Percentiles rank a stretch among this genome's conserved stretches.
These are phyloP conservation scores for Silurus lanzhouensis DNA, from an alignment of 2,797 vertebrate genomes.

Conservation along the genomic window DNA sequence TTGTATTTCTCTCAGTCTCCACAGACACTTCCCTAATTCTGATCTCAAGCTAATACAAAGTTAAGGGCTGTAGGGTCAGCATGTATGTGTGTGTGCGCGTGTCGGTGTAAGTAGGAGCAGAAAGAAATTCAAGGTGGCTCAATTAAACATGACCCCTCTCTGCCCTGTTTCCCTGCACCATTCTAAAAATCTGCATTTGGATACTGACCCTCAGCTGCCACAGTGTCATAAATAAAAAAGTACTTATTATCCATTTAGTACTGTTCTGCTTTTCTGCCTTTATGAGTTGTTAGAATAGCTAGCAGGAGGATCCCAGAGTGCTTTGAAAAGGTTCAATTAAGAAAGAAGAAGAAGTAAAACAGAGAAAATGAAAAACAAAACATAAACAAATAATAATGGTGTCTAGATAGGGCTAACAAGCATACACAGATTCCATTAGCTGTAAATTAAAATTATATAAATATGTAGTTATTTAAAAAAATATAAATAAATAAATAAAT, in stretches of 20 bases:
- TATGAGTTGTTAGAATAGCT: slow-evolving; percentile 42
- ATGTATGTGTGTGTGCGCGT: not conserved
- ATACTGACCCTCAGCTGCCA: slow-evolving; percentile 80
- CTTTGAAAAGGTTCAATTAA: slow-evolving; percentile 35
- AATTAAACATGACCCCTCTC: slow-evolving; percentile 88
- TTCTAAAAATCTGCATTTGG: slow-evolving; percentile 80
- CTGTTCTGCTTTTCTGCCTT: slow-evolving; percentile 48
- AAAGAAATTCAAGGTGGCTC: slow-evolving; percentile 74
- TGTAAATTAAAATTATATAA: not conserved
- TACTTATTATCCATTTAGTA: slow-evolving; percentile 66
- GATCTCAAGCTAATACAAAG: slow-evolving; percentile 31
- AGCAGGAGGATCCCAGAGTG: slow-evolving; percentile 45
- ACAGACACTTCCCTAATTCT: not conserved
- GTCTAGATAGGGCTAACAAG: not conserved
- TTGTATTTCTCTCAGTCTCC: not conserved
- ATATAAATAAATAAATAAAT: not conserved
- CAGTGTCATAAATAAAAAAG: slow-evolving; percentile 83
- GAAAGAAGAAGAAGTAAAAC: not conserved
- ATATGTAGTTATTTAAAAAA: not conserved
- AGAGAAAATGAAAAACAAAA: not conserved
- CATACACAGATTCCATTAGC: not conserved
- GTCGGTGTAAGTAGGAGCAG: slow-evolving; percentile 44
- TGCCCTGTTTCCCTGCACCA: slow-evolving; percentile 82
- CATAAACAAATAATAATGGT: not conserved
- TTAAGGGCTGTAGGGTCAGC: slow-evolving; percentile 6